phyloP scores from a whole-genome alignment of 2,797 vertebrate genomes.

The Natrix natrix region DNA sequence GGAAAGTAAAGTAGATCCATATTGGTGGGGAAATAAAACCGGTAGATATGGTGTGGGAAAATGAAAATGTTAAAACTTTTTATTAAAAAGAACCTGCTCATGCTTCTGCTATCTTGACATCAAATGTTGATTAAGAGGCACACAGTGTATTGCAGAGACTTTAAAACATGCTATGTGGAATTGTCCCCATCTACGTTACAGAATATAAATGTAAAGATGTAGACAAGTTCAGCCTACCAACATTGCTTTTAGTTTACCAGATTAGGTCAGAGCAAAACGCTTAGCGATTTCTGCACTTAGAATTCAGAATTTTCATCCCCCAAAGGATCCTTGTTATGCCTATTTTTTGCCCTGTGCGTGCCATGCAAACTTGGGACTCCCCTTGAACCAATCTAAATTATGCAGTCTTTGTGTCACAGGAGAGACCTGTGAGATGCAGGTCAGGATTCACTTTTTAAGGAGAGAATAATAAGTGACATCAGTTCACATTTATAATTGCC shows the following conservation, averaged over 20 bases:
- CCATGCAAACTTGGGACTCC: background rate
- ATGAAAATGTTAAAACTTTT: background rate
- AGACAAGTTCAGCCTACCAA: background rate
- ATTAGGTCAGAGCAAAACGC: background rate
- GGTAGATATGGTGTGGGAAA: background rate
- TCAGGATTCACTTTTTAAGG: background rate
- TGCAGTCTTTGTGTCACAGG: background rate
- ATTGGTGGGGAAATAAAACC: background rate
- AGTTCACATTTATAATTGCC: background rate
- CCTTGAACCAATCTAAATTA: background rate
- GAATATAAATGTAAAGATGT: background rate
- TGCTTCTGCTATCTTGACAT: background rate
- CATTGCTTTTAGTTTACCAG: background rate
- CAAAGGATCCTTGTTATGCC: background rate
- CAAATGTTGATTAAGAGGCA: background rate
- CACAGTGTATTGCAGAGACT: background rate
- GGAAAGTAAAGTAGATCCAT: constrained; percentile 13
- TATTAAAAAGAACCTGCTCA: background rate
- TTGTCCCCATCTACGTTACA: background rate
- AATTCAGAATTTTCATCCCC: background rate
- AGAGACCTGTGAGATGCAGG: background rate
- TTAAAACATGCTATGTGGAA: background rate
- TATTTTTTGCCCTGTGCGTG: background rate
- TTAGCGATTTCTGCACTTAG: background rate
- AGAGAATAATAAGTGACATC: background rate